phyloP scores from a whole-genome alignment of 2,113 vertebrate species.

The Maccullochella peelii region DNA sequence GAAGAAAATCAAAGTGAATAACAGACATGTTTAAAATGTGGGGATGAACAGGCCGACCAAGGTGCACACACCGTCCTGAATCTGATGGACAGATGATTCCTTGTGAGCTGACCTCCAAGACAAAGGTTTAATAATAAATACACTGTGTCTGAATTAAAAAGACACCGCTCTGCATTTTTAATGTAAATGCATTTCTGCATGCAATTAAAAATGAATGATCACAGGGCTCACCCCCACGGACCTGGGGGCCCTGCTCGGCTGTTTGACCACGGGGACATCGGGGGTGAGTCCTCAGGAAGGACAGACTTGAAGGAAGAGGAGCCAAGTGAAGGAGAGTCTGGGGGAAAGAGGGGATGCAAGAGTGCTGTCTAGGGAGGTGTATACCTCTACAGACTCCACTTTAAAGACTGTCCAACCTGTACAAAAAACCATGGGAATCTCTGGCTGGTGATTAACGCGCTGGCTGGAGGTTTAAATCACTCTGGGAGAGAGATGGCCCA shows the following conservation, averaged over 20 bases:
- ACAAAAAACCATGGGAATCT: slow-evolving; percentile 74
- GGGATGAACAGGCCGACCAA: slow-evolving; percentile 47
- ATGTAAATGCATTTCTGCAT: slow-evolving; percentile 87
- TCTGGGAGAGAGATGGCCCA: slow-evolving; percentile 66
- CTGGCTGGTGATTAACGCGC: slow-evolving; percentile 74
- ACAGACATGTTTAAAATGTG: slow-evolving; percentile 66
- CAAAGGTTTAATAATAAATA: slow-evolving; percentile 87
- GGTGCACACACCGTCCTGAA: slow-evolving; percentile 50
- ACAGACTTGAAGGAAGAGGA: slow-evolving; percentile 33
- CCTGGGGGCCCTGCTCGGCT: slow-evolving; percentile 49
- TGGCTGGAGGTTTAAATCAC: slow-evolving; percentile 76
- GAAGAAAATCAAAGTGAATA: slow-evolving; percentile 81
- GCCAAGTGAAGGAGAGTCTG: slow-evolving; percentile 13
- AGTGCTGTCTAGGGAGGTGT: slow-evolving; percentile 55
- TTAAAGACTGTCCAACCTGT: slow-evolving; percentile 73
- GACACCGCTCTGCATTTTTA: slow-evolving; percentile 85
- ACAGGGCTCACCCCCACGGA: slow-evolving; percentile 62
- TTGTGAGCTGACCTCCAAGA: slow-evolving; percentile 83
- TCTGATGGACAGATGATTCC: slow-evolving; percentile 80
- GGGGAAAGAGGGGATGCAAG: slow-evolving; percentile 28
- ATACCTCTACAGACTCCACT: slow-evolving; percentile 59
- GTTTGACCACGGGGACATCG: slow-evolving; percentile 59
- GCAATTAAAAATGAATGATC: slow-evolving; percentile 86
- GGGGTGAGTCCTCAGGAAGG: slow-evolving; percentile 38
- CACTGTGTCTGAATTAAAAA: slow-evolving; percentile 85